Evolutionary conservation across 2,888 invertebrate species (phyloP).

Genomic region (Scelioninae gen. 1): DNA sequence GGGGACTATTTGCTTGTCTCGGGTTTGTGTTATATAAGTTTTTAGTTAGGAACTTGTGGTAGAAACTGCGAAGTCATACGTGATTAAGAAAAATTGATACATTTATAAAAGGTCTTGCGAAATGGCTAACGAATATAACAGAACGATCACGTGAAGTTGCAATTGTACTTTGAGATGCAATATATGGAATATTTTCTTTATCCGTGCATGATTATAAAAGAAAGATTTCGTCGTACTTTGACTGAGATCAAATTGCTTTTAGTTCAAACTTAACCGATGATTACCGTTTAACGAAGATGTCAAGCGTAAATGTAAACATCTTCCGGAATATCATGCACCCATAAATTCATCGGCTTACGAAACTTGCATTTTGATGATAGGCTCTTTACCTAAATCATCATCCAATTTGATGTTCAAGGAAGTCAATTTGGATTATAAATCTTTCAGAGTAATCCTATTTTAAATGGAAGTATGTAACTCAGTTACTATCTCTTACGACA

Average conservation of each 20-base stretch:
- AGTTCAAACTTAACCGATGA: no score
- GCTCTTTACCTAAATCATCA: slow-evolving; percentile 16
- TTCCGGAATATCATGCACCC: background rate
- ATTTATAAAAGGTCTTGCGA: slow-evolving; percentile 13
- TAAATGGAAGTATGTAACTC: slow-evolving; percentile 19
- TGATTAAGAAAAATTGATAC: slow-evolving; percentile 23
- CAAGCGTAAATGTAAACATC: no score
- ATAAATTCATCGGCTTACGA: slow-evolving; percentile 11
- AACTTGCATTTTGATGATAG: slow-evolving; percentile 11
- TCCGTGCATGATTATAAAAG: background rate
- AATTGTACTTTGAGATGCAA: slow-evolving; percentile 23
- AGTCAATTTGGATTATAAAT: slow-evolving; percentile 26
- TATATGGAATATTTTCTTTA: slow-evolving; percentile 30
- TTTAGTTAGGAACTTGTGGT: background rate
- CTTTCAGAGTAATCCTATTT: slow-evolving; percentile 19
- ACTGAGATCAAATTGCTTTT: no score
- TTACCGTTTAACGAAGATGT: no score
- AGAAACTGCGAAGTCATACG: background rate
- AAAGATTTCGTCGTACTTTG: no score
- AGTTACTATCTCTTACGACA: slow-evolving; percentile 20
- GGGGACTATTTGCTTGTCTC: background rate
- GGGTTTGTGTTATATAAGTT: background rate
- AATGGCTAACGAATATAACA: slow-evolving; percentile 25
- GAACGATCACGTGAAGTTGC: slow-evolving; percentile 7
- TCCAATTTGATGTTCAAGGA: slow-evolving; percentile 28